Evolutionary conservation across 2,113 vertebrate species (phyloP), one percentile per base, ranked within the genome.

Genomic region (Leptosomus discolor): DNA sequence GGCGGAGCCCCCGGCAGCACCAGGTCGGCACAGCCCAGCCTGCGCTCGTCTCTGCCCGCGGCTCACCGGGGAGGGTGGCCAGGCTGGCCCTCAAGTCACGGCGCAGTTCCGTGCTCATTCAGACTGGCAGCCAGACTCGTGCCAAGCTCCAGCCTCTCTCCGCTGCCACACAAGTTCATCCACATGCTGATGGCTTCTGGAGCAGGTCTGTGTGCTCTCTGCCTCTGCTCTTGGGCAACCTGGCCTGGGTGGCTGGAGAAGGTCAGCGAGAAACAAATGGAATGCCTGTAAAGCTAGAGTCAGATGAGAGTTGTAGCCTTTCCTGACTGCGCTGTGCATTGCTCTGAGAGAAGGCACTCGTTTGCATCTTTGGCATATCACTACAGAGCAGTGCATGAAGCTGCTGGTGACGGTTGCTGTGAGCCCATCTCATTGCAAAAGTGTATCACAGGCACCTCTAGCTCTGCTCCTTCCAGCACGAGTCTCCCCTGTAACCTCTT

Each of bases 371-470:
- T 57, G n/a, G 63, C 12, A 23, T 16, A 50, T 8, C 11, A 8
- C 60, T 46, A 68, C 53, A 32, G 34, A 74, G 74, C 57, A 14
- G 41, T 5, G 17, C 48, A 11, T 45, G n/a, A 46, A 95, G 20
- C 24, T 58, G 30, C 79, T 46, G 21, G 11, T 60, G 29, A 29
- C 45, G 15, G n/a, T 23, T 0, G 1, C 74, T 46, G 48, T n/a
- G 21, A 87, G n/a, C n/a, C 26, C 20, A 45, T 74, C 51, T 53
- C 9, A 2, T 19, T 56, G 51, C 67, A 45, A 13, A 29, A 56
- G n/a, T n/a, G n/a, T n/a, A n/a, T n/a, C 27, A 8, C 2, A 1
- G 2, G 3, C 79, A 34, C 17, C 41, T 37, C 46, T 45, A 15
- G 12, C 67, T 65, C 50, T 7, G 2, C 22, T 60, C 48, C 51